Base-by-base conservation (phyloP, 2,888 invertebrate genomes). In the Mythimna loreyi region DNA sequence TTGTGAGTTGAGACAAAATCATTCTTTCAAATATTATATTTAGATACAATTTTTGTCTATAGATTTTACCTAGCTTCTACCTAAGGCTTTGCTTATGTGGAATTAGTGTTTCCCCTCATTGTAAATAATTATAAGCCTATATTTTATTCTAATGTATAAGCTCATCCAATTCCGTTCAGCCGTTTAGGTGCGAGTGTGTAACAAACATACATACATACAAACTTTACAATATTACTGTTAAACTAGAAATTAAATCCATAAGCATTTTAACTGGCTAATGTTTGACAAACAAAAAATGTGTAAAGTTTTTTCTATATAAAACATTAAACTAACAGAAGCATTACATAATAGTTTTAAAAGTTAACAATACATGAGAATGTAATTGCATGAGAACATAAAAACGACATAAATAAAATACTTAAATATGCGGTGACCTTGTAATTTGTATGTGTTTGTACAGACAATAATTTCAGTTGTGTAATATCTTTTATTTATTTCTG, bases 381-480 rank as follows among this genome's bases (percentile, higher is more conserved):
- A 19, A 53, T 19, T 45, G 23, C 52, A 49, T 68, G 69, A 43
- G 45, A 56, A 70, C 49, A 45, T 43, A 47, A 30, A 70, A 36
- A n/a, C n/a, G 36, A 77, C 30, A 25, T 40, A 60, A 45, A 52
- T 33, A 11, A 36, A 56, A 57, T n/a, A 52, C 30, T 28, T 45
- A 30, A 36, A 47, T 56, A n/a, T 16, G 11, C 13, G 25, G 11
- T 76, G 63, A 76, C 76, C 76, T 77, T 76, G 76, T 28, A 28
- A 28, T 28, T n/a, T 28, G 28, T 23, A 45, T 43, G n/a, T 64
- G 19, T 8, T 30, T 21, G 21, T 43, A 43, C 33, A 52, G 19
- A 43, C 64, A 43, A 36, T 49, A 45, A 63, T 53, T 63, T 43
- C 62, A 63, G 21, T 25, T 58, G 56, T 62, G 45, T 59, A 16